Base-by-base conservation (phyloP, 30 jellyfish, hydroid and myxozoan genomes). In the Nemopilema nomurai region DNA sequence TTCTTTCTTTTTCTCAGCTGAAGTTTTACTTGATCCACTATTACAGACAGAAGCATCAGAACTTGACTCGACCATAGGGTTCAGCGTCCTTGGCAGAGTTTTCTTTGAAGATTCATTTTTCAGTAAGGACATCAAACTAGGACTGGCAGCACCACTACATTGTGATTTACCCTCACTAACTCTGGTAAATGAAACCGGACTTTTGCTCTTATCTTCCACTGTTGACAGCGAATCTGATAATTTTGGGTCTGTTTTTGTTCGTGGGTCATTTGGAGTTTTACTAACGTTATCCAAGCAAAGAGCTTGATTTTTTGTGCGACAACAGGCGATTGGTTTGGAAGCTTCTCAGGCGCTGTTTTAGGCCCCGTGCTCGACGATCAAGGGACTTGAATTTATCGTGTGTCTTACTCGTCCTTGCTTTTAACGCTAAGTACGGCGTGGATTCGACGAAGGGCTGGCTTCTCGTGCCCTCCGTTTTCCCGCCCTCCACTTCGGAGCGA, bases 401-500 rank as follows among this genome's bases (percentile, higher is more conserved):
- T 50, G 33, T 29, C 24, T 62, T 62, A 7, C 51, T 79, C 33
- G 84, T 51, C 16, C 77, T 71, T 33, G 66, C 79, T 63, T 73
- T 78, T 69, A 87, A 71, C 67, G 51, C 63, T 32, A 76, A 32
- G 51, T 23, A 79, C 16, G 90, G 81, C 25, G 87, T 49, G 9
- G 79, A 73, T 19, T 73, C 76, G 18, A 32, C 71, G 0, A 62
- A 41, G 49, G 73, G 76, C 62, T 73, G 83, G 67, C 82, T 33
- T 32, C 83, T 51, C 49, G 16, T 30, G 68, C 28, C 82, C 22
- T 30, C 87, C 74, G 50, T 68, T 73, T 84, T 74, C 87, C 82
- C 93, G 87, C 87, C 93, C 87, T 84, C 87, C 85, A 81, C 77
- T 62, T 84, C 83, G 27, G 69, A 26, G 31, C 68, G 77, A 78